These are phyloP conservation scores for Synanthedon andrenaeformis DNA, from an alignment of 2,888 invertebrate genomes.

Conservation along the genomic window DNA sequence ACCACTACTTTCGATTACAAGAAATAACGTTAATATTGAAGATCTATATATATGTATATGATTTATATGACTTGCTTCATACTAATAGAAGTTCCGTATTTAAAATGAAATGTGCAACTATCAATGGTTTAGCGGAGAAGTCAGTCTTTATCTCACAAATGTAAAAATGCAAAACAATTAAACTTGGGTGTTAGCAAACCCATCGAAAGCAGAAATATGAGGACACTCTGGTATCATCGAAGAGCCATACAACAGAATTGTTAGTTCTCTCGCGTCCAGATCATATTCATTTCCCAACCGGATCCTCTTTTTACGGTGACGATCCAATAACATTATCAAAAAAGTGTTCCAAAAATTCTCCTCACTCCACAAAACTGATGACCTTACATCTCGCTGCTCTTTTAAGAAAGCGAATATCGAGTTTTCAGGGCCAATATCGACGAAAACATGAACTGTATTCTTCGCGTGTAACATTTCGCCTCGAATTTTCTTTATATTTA, in stretches of 20 bases:
- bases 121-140: constrained; percentile 34
- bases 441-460: constrained; percentile 48
- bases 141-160: constrained; percentile 68
- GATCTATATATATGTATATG: too few species aligned
- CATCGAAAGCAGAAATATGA: constrained; percentile 26
- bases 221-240: constrained; percentile 31
- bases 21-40: too few species aligned
- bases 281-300: not conserved
- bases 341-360: constrained; percentile 48
- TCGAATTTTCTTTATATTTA: constrained; percentile 55
- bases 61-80: too few species aligned
- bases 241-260: constrained; percentile 18
- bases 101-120: constrained; percentile 6
- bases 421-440: constrained; percentile 51
- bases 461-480: constrained; percentile 47
- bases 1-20: not conserved
- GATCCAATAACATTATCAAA: constrained; percentile 22
- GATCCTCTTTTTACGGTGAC: constrained; percentile 7
- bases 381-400: constrained; percentile 42
- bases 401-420: constrained; percentile 56
- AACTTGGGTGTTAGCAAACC: constrained; percentile 47
- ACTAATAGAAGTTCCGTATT: too few species aligned
- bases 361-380: constrained; percentile 47
- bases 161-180: constrained; percentile 32
- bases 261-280: not conserved